Evolutionary conservation across 2,888 invertebrate species (phyloP).

Genomic region (Orchestes rusci): DNA sequence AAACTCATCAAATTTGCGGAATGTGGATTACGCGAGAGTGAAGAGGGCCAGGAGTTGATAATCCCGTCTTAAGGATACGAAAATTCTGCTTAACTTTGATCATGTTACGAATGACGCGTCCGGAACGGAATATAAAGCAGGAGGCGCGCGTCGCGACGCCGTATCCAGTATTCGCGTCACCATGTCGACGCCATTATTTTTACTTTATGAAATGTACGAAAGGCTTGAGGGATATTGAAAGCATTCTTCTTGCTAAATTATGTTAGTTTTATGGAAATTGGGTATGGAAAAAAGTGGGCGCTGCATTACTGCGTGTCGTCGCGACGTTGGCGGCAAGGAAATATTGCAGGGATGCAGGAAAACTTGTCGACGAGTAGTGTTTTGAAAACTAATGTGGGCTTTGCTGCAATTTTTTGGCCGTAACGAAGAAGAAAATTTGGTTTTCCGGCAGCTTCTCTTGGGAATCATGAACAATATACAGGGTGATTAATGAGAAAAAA

Average conservation of each 20-base stretch:
- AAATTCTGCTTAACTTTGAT: slow-evolving; percentile 44
- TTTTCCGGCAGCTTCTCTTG: too few species aligned
- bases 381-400: too few species aligned
- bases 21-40: slow-evolving; percentile 46
- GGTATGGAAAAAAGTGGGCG: not conserved
- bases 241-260: slow-evolving; percentile 22
- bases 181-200: slow-evolving; percentile 22
- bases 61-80: slow-evolving; percentile 45
- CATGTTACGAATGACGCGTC: slow-evolving; percentile 44
- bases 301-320: slow-evolving; percentile 1
- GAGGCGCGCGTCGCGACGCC: slow-evolving; percentile 7
- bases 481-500: too few species aligned
- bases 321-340: slow-evolving; percentile 1
- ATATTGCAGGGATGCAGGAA: too few species aligned
- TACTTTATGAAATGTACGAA: slow-evolving; percentile 24
- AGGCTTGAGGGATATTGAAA: slow-evolving; percentile 25
- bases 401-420: too few species aligned
- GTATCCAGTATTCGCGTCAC: too few species aligned
- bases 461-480: too few species aligned
- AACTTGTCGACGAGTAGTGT: too few species aligned
- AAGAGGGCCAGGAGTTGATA: slow-evolving; percentile 42
- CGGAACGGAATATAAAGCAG: slow-evolving; percentile 38
- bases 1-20: slow-evolving; percentile 46
- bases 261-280: slow-evolving; percentile 22
- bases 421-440: too few species aligned